A percentile compares a stretch with the other conserved stretches of the same genome.
These are phyloP conservation scores for Arctocebus calabarensis DNA, from an alignment of 2,797 vertebrate species.

Conservation along the genomic window DNA sequence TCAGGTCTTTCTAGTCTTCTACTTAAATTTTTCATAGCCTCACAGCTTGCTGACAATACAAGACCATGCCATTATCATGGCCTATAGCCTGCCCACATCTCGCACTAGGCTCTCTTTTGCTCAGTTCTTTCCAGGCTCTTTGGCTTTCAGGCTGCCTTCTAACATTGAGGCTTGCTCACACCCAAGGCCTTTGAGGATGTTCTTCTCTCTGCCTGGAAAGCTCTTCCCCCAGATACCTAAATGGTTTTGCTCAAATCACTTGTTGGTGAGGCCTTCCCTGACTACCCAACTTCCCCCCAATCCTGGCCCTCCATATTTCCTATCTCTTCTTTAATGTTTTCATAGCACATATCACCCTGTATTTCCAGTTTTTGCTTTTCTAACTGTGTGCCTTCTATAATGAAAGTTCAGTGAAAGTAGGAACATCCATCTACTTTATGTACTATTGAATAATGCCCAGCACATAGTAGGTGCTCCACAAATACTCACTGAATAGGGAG, in stretches of 20 bases:
- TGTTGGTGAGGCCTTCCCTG: background rate
- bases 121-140: background rate
- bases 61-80: background rate
- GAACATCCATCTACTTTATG: background rate
- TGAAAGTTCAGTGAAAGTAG: background rate
- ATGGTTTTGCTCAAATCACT: conserved; percentile 10
- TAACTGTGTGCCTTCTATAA: background rate
- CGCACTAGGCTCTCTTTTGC: background rate
- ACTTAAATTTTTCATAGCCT: background rate
- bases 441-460: background rate
- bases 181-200: background rate
- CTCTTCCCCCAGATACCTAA: background rate
- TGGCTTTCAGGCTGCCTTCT: background rate
- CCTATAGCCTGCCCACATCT: background rate
- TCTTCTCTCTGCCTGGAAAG: background rate
- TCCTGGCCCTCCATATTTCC: background rate
- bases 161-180: background rate
- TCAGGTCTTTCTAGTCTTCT: conserved; percentile 27
- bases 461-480: background rate
- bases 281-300: background rate
- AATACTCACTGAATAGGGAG: background rate
- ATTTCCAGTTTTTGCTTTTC: background rate
- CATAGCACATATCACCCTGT: background rate
- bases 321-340: conserved; percentile 25
- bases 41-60: background rate